phyloP scores from a whole-genome alignment of 92 coral and sea anemone genomes.

The Paragorgia papillata region DNA sequence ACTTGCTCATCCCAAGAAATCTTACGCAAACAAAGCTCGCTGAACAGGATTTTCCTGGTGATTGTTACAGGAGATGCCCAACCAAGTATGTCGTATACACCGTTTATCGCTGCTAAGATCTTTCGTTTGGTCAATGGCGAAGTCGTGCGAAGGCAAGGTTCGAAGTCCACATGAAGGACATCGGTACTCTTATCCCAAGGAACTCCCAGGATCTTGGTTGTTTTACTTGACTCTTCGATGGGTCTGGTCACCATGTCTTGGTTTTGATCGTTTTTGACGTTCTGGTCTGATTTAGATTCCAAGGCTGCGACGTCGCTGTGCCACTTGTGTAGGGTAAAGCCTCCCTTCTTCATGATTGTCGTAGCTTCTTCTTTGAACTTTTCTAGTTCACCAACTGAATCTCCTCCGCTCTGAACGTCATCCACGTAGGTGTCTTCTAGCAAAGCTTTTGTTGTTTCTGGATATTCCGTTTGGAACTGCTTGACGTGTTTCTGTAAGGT shows the following conservation, averaged over 20 bases:
- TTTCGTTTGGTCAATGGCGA: slow-evolving; percentile 39
- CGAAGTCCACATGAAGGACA: slow-evolving; percentile 39
- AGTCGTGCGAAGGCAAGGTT: not conserved
- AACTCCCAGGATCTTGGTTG: slow-evolving; percentile 69
- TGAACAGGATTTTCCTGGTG: slow-evolving; percentile 7
- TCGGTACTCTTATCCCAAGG: slow-evolving; percentile 60
- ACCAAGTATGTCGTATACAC: slow-evolving; percentile 33
- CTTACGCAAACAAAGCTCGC: slow-evolving; percentile 9
- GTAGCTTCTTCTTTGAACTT: slow-evolving; percentile 60
- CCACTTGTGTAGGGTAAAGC: slow-evolving; percentile 63
- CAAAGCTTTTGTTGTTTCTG: not conserved
- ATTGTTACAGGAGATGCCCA: slow-evolving; percentile 20
- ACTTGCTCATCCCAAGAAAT: not conserved
- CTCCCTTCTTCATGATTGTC: slow-evolving; percentile 52
- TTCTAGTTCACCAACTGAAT: slow-evolving; percentile 27
- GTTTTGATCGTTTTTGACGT: slow-evolving; percentile 45
- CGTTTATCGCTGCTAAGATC: slow-evolving; percentile 39
- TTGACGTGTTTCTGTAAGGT: slow-evolving; percentile 39
- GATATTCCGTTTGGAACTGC: not conserved
- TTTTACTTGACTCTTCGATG: not conserved
- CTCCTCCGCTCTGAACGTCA: slow-evolving; percentile 69
- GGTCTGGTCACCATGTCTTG: slow-evolving; percentile 13
- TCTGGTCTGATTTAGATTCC: not conserved
- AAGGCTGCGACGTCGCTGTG: slow-evolving; percentile 59
- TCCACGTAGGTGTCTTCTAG: slow-evolving; percentile 60